Base-by-base conservation (phyloP, 2,797 vertebrate genomes). In the Denticeps clupeoides region DNA sequence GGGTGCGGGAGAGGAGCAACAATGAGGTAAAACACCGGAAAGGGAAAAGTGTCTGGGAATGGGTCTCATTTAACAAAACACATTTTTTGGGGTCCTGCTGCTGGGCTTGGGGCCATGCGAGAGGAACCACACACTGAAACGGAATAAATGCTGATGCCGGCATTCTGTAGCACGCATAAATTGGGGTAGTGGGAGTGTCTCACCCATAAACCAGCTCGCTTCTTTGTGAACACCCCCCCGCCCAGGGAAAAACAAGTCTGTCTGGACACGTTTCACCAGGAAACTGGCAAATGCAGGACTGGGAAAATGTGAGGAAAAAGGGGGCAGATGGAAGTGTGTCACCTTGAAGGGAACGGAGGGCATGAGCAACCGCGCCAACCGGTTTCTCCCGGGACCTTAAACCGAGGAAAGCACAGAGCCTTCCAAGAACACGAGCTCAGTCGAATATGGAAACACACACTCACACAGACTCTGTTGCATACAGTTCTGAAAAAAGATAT, bases 401-500 rank as follows among this genome's bases (percentile, higher is more conserved):
- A 31, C 19, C 11, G 32, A n/a, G 33, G 47, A 55, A 42, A 53
- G 53, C 46, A 42, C 65, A 58, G 68, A 64, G 56, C 28, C 3
- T 29, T 60, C 51, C 54, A 48, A 45, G 55, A 55, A 68, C 64
- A 51, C 32, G 3, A 33, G 26, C 49, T 47, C 44, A 41, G 33
- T 13, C 25, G 55, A 26, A 59, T 41, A 61, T 58, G 59, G 35
- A 60, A 7, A 63, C 32, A 38, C 29, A 24, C 23, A 41, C 35
- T 27, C 35, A 50, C 56, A 38, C 58, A 55, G 47, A 42, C 56
- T 43, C 53, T 42, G 23, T 57, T 55, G 51, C 58, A 61, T 49
- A 60, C 46, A 52, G 47, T 55, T 47, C 52, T 26, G 41, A 38
- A 48, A 40, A 49, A 45, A 57, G 31, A 46, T 37, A 38, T 19